These are phyloP conservation scores for Polia nebulosa DNA, from an alignment of 2,888 invertebrate species.

Conservation along the genomic window DNA sequence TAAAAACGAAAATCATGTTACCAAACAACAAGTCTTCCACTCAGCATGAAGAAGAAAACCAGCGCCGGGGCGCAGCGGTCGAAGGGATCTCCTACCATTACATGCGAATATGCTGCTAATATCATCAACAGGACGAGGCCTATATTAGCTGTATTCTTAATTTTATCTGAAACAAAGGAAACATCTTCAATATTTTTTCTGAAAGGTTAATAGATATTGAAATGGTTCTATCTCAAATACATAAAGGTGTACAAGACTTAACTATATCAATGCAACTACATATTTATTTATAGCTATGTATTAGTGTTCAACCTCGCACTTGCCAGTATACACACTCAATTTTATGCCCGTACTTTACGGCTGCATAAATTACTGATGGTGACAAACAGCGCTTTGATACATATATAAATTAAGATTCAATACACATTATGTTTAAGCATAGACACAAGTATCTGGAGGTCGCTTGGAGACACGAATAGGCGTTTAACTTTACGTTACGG, in stretches of 20 bases:
- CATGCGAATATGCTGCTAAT: constrained; percentile 97
- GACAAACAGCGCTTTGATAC: constrained; percentile 30
- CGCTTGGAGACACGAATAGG: neutral
- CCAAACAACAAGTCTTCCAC: constrained; percentile 97
- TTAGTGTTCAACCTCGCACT: constrained; percentile 32
- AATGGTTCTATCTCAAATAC: constrained; percentile 2
- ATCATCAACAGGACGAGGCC: constrained; percentile 96
- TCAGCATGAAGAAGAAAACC: constrained; percentile 98
- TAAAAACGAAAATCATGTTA: constrained; percentile 71
- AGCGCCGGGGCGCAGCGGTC: constrained; percentile 97
- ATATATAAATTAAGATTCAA: constrained; percentile 21
- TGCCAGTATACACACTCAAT: constrained; percentile 32
- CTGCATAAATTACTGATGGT: constrained; percentile 36
- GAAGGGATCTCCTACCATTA: constrained; percentile 97
- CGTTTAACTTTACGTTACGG: no score
- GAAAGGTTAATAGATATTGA: neutral
- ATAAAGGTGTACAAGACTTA: neutral
- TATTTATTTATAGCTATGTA: constrained; percentile 32
- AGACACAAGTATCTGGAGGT: neutral
- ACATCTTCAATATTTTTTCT: constrained; percentile 5
- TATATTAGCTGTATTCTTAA: constrained; percentile 97
- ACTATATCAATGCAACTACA: neutral
- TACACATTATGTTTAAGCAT: no score
- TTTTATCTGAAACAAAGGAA: constrained; percentile 92
- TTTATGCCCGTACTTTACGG: constrained; percentile 27